Base-by-base conservation (phyloP, 2,888 invertebrate species). In the Alviniconcha strummeri region DNA sequence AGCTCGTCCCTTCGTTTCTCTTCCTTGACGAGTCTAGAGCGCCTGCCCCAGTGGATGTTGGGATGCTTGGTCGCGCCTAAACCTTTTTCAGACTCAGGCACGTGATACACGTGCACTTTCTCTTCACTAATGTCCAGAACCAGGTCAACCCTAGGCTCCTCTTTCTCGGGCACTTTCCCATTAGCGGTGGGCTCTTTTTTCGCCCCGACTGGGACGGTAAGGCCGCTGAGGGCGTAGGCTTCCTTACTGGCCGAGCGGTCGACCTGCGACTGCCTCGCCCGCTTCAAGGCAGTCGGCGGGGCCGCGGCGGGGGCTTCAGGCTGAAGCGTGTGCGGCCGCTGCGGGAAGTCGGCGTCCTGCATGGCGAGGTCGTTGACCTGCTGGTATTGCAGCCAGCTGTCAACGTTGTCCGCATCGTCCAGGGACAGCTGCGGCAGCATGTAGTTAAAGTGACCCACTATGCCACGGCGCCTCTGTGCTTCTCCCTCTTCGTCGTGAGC, bases 41-140 rank as follows among this genome's bases (percentile, higher is more conserved):
- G 67, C n/a, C 69, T 54, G 67, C 55, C 17, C 80, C 80, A 80
- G 55, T 80, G 80, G n/a, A 80, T 8, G 80, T n/a, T 36, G 11
- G 69, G 80, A 9, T 67, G 80, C 0, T 19, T n/a, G 69, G 17
- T 6, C 5, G 6, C 4, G 13, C 54, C 69, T n/a, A 55, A n/a
- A 9, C 4, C 80, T n/a, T 54, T 6, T 8, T 69, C 69, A 8
- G 69, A 54, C n/a, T 52, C 52, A 15, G 5, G 8, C 36, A 74
- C 52, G 60, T 19, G 5, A 19, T 77, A n/a, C 9, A 77, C 56
- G 9, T 6, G 7, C 54, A 55, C 5, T 17, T 55, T 69, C 64
- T 69, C 55, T 3, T 69, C 55, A 6, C 69, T 69, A 69, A 80
- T 67, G 69, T 80, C 80, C 54, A 80, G n/a, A 52, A 80, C 67